These are phyloP conservation scores for Rotaria socialis DNA, from an alignment of 2,888 invertebrate genomes.

Conservation along the genomic window DNA sequence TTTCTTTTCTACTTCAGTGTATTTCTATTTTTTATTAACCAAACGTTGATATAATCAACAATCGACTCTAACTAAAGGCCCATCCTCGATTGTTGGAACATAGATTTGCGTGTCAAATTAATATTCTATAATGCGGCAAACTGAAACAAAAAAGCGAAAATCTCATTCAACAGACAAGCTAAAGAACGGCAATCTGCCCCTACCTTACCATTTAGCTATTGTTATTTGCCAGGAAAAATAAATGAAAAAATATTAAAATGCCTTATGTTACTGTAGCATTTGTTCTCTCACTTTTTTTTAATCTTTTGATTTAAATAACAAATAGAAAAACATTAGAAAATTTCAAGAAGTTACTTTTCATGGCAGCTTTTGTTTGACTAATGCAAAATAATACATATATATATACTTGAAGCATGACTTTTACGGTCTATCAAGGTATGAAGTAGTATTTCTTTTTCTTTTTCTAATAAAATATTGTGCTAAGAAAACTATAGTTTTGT, in stretches of 20 bases:
- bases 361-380: background rate
- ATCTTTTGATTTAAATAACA: no score
- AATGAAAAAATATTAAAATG: background rate
- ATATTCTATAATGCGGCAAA: background rate
- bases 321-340: no score
- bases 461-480: background rate
- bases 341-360: background rate
- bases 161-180: background rate
- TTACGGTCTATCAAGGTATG: background rate
- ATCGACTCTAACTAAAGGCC: background rate
- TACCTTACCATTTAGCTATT: background rate
- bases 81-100: background rate
- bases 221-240: no score
- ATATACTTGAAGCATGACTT: background rate
- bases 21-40: background rate
- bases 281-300: no score
- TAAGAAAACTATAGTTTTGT: background rate
- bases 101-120: background rate
- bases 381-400: background rate
- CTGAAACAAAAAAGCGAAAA: background rate
- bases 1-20: background rate
- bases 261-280: background rate
- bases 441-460: background rate
- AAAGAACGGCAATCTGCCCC: background rate
- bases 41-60: background rate